Conservation (phyloP, 2,113 vertebrate species). For the Hydropotes inermis region DNA sequence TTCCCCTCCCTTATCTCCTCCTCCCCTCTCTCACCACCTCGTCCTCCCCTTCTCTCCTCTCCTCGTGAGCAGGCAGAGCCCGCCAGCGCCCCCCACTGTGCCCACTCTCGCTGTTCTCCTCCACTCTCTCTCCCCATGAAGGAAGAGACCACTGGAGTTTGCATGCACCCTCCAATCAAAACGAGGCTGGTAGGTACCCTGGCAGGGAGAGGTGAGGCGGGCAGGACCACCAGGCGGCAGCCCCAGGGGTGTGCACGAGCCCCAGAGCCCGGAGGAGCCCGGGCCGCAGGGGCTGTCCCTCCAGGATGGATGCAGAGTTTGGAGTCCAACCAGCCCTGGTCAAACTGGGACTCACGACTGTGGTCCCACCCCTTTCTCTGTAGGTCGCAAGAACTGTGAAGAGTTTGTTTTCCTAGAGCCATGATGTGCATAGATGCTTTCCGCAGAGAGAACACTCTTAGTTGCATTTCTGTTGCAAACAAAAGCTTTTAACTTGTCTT, state of each 20-base stretch:
- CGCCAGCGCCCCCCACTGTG: conserved; percentile 75
- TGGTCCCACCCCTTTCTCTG: background rate
- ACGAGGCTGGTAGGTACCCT: conserved; percentile 78
- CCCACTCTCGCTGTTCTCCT: conserved; percentile 74
- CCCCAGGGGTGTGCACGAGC: background rate
- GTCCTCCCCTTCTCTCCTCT: conserved; percentile 60
- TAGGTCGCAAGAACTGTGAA: background rate
- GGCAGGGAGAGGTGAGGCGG: conserved; percentile 46
- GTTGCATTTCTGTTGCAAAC: background rate
- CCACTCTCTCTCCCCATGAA: conserved; percentile 77
- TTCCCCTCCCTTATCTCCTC: conserved; percentile 60
- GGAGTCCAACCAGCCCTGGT: background rate
- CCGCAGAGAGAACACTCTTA: background rate
- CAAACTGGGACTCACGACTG: background rate
- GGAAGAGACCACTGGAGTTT: conserved; percentile 77
- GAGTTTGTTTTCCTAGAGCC: background rate
- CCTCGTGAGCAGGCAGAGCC: conserved; percentile 75
- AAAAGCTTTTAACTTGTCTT: background rate
- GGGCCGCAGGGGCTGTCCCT: background rate
- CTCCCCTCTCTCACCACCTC: conserved; percentile 54
- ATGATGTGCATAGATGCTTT: background rate
- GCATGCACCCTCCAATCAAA: conserved; percentile 79
- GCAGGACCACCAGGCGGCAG: background rate
- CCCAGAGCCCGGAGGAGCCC: accelerated
- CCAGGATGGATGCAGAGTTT: background rate